phyloP scores from a whole-genome alignment of 1,140 invertebrate genomes.

The Diprion similis region DNA sequence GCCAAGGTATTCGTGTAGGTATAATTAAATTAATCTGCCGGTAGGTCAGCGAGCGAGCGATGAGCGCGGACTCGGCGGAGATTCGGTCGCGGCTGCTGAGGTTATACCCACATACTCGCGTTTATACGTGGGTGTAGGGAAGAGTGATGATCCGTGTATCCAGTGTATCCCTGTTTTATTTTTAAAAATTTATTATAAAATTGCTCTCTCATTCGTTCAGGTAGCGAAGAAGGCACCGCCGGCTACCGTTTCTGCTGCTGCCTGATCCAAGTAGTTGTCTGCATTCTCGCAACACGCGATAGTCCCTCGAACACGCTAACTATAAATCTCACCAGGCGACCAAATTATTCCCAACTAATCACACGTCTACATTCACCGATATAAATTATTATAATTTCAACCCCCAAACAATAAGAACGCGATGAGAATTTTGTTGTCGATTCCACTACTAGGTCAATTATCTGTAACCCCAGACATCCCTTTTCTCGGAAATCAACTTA shows the following conservation, averaged over 20 bases:
- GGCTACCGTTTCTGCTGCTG: slow-evolving; percentile 6
- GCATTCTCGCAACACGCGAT: slow-evolving; percentile 4
- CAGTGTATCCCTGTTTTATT: neutral
- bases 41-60: neutral
- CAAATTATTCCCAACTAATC: slow-evolving; percentile 3
- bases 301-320: neutral
- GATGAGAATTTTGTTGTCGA: neutral
- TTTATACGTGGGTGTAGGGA: neutral
- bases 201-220: slow-evolving; percentile 5
- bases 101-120: too few relatives aligned
- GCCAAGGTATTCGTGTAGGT: neutral
- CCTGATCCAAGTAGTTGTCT: too few relatives aligned
- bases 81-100: too few relatives aligned
- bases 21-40: slow-evolving; percentile 8
- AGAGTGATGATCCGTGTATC: neutral
- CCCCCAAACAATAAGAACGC: neutral
- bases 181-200: neutral
- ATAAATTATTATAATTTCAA: slow-evolving; percentile 5
- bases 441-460: neutral
- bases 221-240: neutral
- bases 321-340: slow-evolving; percentile 7
- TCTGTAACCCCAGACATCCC: too few relatives aligned
- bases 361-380: neutral
- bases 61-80: neutral
- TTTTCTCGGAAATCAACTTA: too few relatives aligned